Evolutionary conservation across 2,888 invertebrate species (phyloP), one percentile per base, ranked within the genome.

Genomic region (Polydrusus pterygomalis): DNA sequence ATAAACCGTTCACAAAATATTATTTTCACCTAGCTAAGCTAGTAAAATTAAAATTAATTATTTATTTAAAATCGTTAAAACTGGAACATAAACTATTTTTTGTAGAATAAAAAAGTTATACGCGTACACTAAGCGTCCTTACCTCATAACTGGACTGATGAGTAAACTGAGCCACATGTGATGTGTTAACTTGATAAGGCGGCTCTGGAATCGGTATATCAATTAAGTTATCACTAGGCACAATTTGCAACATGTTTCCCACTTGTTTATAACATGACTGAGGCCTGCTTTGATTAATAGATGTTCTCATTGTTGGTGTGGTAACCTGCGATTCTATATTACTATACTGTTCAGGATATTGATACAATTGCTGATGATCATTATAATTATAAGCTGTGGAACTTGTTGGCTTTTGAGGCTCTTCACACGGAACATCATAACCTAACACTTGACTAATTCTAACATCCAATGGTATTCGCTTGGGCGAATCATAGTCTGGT

Each of bases 211-310:
- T 43, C 11, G 73, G 51, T 45, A 77, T 63, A 70, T 77, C 69
- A 68, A 15, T 47, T 30, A 75, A 2, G 47, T 77, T 30, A 13
- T 77, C 78, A 54, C 47, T 88, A 7, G 91, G 91, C 15, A 91
- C 89, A 30, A 91, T 91, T 86, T 91, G 91, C 45, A 91, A 85
- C 84, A 91, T 90, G 81, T 91, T 91, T 9, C 91, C 91, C 20
- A 91, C 89, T 88, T 91, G 88, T 15, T 89, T 83, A 60, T 87
- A 82, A 63, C 63, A 71, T 6, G 63, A 38, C 38, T 71, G 70
- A 13, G 40, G 20, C 18, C 38, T 60, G 3, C 17, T 17, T 38
- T 60, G 38, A n/a, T 38, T 38, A 38, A 10, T 38, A 5, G 38
- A 60, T 9, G 38, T 64, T 45, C 69, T 63, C 49, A 64, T 49